Base-by-base conservation (phyloP, 2,888 invertebrate species). In the Tachystola acroxantha region DNA sequence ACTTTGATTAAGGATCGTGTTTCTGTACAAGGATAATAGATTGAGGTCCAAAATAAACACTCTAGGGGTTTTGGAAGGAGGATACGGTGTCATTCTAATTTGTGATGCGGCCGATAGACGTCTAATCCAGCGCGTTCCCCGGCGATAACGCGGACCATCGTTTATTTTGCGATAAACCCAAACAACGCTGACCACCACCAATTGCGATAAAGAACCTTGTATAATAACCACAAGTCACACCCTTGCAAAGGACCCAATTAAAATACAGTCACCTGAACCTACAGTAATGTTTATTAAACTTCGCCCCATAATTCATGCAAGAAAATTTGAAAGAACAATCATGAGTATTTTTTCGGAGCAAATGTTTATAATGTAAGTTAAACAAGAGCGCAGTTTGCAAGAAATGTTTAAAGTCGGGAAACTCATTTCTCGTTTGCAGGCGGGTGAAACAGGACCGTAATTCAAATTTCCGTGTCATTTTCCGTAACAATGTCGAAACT, bases 401-500 rank as follows among this genome's bases (percentile, higher is more conserved):
- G 64, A 57, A 77, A 69, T 67, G 61, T 64, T 71, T 50, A 55
- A 69, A 72, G 64, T 69, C 63, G 45, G 47, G 51, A 61, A 76
- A 67, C 69, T 70, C 66, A 60, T 74, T 74, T 66, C 62, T 60
- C 54, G 59, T 57, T 54, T 59, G 48, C 54, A 49, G 41, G 55
- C 56, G 56, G 56, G 59, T 57, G 58, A 58, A 65, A 66, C 53
- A 51, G 47, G 50, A 43, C 59, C 57, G 63, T 73, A 73, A 74
- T 75, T 69, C 52, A 53, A 53, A 58, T 70, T 75, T 68, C 66
- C 62, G 60, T 64, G 62, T 67, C 63, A 68, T 70, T 70, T 64
- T 69, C 65, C 55, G 57, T 67, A 71, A 73, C 62, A 71, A 69
- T 64, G 62, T 66, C 61, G 63, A 60, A 69, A 72, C 57, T 69